Evolutionary conservation across 1,140 invertebrate species (phyloP), one percentile per base, ranked within the genome.

Genomic region (Zelostemma sp.): DNA sequence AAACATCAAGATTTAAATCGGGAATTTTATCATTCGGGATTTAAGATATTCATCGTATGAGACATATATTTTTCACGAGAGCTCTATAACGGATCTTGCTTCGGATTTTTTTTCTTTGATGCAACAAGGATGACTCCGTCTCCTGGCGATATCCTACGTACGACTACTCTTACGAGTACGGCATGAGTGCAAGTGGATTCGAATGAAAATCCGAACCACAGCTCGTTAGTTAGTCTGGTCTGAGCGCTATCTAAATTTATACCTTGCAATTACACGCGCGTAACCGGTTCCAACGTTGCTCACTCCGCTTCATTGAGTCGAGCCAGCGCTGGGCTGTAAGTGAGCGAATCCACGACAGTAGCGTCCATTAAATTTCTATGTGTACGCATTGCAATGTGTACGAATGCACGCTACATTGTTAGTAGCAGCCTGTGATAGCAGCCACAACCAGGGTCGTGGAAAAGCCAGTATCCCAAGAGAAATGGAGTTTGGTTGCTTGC

Each of bases 201-300:
- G 50, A 55, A 54, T 45, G 56, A 59, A 58, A 66, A 54, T 38
- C n/a, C 21, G 48, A n/a, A n/a, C n/a, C n/a, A n/a, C 54, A 19
- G 66, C 54, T 49, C 35, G 54, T 19, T 50, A 48, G 60, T 21
- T 49, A 50, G 59, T 55, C 35, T 31, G 33, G 58, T 40, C 45
- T 59, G 57, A 38, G 60, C 62, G 60, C 62, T 67, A 72, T 65
- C 61, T 75, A 74, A 77, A 75, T 66, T 70, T 74, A 75, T 68
- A 70, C 74, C 63, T 55, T 41, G 72, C 70, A 77, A 78, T 79
- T 79, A 77, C 45, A 65, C 40, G 43, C 46, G 50, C 40, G 69
- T 59, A 74, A 79, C 69, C 76, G 76, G 77, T 79, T 78, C 43
- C 50, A 53, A 68, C 57, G 75, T 74, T 68, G 63, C 49, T 70